These are phyloP conservation scores for Bruchidius siliquastri DNA, from an alignment of 2,888 invertebrate species.

Conservation along the genomic window DNA sequence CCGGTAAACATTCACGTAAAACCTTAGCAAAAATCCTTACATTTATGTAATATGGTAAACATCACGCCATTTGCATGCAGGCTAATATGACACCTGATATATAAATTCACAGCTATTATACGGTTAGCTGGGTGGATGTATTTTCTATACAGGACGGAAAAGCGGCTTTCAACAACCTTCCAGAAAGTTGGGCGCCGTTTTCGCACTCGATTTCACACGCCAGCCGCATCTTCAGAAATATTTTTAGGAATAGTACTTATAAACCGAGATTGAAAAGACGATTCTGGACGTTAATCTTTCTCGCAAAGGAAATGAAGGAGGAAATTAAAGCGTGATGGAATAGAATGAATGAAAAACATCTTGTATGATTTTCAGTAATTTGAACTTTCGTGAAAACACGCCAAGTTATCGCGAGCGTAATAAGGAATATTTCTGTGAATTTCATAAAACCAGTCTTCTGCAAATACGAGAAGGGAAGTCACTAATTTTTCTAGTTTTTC, in stretches of 20 bases:
- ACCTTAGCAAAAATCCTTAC: no score
- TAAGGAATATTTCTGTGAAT: no score
- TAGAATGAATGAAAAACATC: not conserved
- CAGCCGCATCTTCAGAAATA: not conserved
- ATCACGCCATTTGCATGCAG: not conserved
- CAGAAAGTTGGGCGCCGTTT: slow-evolving; percentile 4
- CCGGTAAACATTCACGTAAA: no score
- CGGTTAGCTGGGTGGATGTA: not conserved
- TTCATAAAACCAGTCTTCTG: no score
- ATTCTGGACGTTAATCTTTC: not conserved
- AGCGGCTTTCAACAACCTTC: not conserved
- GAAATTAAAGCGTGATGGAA: not conserved
- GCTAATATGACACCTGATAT: not conserved
- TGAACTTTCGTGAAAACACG: no score
- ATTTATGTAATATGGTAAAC: no score
- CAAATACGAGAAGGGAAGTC: no score
- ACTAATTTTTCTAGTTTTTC: no score
- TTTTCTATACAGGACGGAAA: not conserved
- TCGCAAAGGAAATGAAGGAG: not conserved
- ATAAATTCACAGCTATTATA: not conserved
- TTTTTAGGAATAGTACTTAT: slow-evolving; percentile 6
- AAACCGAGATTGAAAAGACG: slow-evolving; percentile 5
- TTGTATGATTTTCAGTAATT: no score
- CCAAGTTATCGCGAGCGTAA: no score
- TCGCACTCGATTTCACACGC: slow-evolving; percentile 9